Percentiles rank a stretch among this genome's conserved stretches.
Evolutionary conservation across 2,113 vertebrate genomes (phyloP).

Genomic region (Rhabdornis inornatus): DNA sequence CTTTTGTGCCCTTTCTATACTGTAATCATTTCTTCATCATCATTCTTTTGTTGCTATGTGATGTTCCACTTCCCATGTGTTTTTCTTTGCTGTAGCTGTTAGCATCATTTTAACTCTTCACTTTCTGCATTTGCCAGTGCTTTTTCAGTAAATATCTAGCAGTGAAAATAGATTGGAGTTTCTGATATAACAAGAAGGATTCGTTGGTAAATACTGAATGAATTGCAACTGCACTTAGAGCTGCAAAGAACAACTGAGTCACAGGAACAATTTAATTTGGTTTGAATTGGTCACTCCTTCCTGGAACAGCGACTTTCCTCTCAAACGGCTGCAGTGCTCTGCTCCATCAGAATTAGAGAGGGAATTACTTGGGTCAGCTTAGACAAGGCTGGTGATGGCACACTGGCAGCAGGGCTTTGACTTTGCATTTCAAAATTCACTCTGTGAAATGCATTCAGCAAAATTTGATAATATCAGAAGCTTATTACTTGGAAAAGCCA

Average conservation of each 20-base stretch:
- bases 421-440: constrained; percentile 2
- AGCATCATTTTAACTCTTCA: constrained; percentile 37
- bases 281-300: background rate
- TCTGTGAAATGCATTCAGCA: background rate
- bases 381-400: constrained; percentile 7
- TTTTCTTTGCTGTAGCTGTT: constrained; percentile 47
- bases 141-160: background rate
- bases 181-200: background rate
- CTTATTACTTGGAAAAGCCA: constrained; percentile 11
- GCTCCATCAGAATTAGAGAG: background rate
- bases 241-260: background rate
- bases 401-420: background rate
- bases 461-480: background rate
- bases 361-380: constrained; percentile 1
- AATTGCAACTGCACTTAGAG: background rate
- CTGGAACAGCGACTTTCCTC: background rate
- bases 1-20: constrained; percentile 31
- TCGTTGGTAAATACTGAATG: background rate
- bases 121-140: background rate
- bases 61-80: background rate
- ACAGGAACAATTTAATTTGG: background rate
- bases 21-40: constrained; percentile 50
- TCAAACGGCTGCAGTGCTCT: background rate
- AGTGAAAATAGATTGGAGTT: background rate
- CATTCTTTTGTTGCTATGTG: constrained; percentile 13